phyloP scores from a whole-genome alignment of 2,113 vertebrate genomes.

The Psilopsiagon aurifrons region DNA sequence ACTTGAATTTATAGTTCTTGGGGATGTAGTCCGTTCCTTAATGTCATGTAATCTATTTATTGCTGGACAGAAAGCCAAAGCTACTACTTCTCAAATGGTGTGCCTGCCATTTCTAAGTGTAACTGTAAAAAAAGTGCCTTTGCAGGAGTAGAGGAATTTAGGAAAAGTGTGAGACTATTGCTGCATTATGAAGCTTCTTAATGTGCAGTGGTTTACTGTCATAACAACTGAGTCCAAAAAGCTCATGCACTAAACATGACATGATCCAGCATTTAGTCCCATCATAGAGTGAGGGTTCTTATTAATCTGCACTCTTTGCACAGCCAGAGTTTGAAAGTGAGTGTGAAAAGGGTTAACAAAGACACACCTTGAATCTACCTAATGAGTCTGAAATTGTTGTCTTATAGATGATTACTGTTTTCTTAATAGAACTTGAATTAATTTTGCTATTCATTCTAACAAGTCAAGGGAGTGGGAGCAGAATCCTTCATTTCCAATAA shows the following conservation, averaged over 20 bases:
- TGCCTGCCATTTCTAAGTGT: not conserved
- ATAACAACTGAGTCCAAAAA: not conserved
- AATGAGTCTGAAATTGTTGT: not conserved
- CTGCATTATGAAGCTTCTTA: not conserved
- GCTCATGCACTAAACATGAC: accelerated
- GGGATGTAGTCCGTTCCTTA: not conserved
- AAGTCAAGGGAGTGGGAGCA: not conserved
- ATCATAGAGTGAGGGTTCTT: not conserved
- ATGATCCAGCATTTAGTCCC: accelerated
- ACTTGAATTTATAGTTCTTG: not conserved
- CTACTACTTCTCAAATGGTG: not conserved
- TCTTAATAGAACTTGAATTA: not conserved
- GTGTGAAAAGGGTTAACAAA: not conserved
- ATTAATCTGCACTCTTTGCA: accelerated
- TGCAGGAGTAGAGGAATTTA: not conserved
- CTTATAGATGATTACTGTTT: not conserved
- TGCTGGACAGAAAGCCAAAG: not conserved
- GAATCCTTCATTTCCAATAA: accelerated
- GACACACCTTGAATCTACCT: not conserved
- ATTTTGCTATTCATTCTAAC: not conserved
- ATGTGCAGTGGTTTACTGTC: not conserved
- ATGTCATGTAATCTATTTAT: not conserved
- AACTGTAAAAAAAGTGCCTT: not conserved
- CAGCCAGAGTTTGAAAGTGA: not conserved
- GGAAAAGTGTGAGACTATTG: accelerated